Percentiles rank a stretch among this genome's conserved stretches.
These are phyloP conservation scores for Auanema sp. DNA, from an alignment of 2,888 invertebrate genomes.

Conservation along the genomic window DNA sequence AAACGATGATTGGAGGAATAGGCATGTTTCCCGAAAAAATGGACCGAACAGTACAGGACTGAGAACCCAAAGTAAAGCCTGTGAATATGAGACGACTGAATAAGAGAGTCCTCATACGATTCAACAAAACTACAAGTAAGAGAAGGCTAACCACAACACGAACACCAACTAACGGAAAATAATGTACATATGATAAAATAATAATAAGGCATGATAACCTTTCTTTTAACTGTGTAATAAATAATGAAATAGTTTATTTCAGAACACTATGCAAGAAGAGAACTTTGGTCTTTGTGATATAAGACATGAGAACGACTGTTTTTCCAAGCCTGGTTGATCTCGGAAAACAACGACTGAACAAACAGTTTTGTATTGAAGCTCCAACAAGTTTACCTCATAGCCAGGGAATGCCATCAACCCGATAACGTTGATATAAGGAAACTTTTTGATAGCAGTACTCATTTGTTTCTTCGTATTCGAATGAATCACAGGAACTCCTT, in stretches of 20 bases:
- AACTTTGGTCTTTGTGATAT: conserved; percentile 32
- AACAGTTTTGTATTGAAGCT: not conserved
- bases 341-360: conserved; percentile 20
- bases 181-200: not conserved
- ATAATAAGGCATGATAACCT: not conserved
- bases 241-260: not conserved
- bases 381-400: conserved; percentile 22
- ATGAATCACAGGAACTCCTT: conserved; percentile 14
- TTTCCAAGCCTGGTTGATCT: conserved; percentile 24
- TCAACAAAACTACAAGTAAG: not conserved
- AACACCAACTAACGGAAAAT: not conserved
- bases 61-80: not conserved
- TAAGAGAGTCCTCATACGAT: not conserved
- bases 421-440: conserved; percentile 30
- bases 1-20: not conserved
- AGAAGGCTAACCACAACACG: not conserved
- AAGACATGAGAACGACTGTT: conserved; percentile 7
- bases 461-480: conserved; percentile 26
- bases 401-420: conserved; percentile 24
- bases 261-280: conserved; percentile 23
- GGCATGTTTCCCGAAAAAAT: not conserved
- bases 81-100: not conserved
- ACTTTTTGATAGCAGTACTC: conserved; percentile 28
- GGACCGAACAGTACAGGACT: not conserved
- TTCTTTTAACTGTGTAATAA: not conserved